Base-by-base conservation (phyloP, 2,888 invertebrate species). In the Protonemura montana region DNA sequence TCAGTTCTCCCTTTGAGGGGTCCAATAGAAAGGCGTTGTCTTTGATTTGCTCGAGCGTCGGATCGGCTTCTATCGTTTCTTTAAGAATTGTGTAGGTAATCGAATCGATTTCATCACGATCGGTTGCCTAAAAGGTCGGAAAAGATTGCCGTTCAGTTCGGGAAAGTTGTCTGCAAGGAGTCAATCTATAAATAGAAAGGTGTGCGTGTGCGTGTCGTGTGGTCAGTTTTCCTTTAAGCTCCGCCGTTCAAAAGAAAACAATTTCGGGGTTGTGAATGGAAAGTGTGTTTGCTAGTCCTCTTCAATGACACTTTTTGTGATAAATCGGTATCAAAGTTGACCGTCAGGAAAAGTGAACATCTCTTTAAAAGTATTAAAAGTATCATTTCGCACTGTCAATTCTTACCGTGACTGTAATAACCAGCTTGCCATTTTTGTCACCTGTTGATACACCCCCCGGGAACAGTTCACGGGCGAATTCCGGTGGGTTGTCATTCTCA, bases 401-500 rank as follows among this genome's bases (percentile, higher is more conserved):
- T 21, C 89, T 89, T 89, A 94, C 94, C 89, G 90, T 90, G 6
- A 94, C 91, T 6, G 91, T 91, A 0, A 93, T 89, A 26, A 94
- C 90, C n/a, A 90, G 90, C 88, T 92, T 93, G 87, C 91, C 91
- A 76, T 92, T 90, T 10, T 89, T 89, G 89, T 93, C 93, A 0
- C 90, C 89, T 0, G 91, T 90, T 0, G 93, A 92, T 41, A 94
- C 92, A 26, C 94, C 94, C 1, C 92, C 93, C 0, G 92, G 92
- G 91, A 93, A 93, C 1, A 92, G 86, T 0, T 89, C 86, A n/a
- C 90, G 89, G 5, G 89, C 90, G 90, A 95, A 95, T 78, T 90
- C 89, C 0, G 95, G 95, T 16, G 89, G 84, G 81, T 93, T 92
- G 80, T 94, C 94, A 88, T 94, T 93, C 0, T 93, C 92, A 90